Percentiles rank a stretch among this genome's conserved stretches.
Conservation (phyloP, 2,113 vertebrate genomes). For the Rhegmatorhina hoffmannsi region DNA sequence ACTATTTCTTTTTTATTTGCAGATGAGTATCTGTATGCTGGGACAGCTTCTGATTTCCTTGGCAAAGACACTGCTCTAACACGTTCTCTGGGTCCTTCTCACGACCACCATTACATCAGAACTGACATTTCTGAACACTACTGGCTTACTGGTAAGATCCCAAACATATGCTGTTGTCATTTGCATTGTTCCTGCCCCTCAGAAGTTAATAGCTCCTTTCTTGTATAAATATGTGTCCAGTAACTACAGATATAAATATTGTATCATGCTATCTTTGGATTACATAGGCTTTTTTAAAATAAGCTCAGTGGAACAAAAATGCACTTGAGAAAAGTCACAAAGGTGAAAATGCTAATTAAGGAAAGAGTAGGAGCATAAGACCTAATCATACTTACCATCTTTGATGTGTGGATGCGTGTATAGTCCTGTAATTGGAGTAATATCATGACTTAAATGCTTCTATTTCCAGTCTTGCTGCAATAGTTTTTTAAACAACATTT, state of each 20-base stretch:
- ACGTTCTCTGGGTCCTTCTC: constrained; percentile 90
- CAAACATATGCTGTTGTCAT: constrained; percentile 25
- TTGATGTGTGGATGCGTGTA: neutral
- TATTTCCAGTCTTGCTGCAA: neutral
- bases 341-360: constrained; percentile 53
- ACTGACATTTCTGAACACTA: constrained; percentile 97
- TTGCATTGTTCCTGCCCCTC: constrained; percentile 24
- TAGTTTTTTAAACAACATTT: neutral
- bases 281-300: neutral
- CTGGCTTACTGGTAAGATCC: constrained; percentile 92
- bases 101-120: constrained; percentile 93
- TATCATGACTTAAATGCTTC: neutral
- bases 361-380: neutral
- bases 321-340: constrained; percentile 10
- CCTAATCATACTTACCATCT: neutral
- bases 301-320: neutral
- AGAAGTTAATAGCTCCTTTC: constrained; percentile 30
- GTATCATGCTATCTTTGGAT: constrained; percentile 27
- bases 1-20: constrained; percentile 42
- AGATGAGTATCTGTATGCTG: constrained; percentile 94
- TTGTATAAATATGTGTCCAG: constrained; percentile 47
- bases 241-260: constrained; percentile 57
- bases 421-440: neutral
- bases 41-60: constrained; percentile 96
- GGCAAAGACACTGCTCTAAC: constrained; percentile 95